A percentile compares a stretch with the other conserved stretches of the same genome.
Conservation (phyloP, 1,140 invertebrate species). For the Achroia grisella region DNA sequence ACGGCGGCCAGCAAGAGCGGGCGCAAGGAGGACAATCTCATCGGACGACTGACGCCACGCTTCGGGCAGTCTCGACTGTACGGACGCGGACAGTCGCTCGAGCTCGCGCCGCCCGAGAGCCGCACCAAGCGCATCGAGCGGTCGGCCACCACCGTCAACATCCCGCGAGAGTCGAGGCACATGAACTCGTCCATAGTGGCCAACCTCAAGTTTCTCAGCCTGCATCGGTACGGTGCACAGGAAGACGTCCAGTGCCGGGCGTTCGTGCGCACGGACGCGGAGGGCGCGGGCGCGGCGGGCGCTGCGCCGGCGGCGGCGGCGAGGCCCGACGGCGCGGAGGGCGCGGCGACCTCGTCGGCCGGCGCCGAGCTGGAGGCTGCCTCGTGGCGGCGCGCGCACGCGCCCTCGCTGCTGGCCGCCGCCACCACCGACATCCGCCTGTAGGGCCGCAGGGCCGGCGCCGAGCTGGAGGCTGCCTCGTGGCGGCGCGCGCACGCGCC, state of each 20-base stretch:
- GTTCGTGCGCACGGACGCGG: constrained; percentile 22
- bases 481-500: not conserved
- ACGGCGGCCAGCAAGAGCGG: constrained; percentile 15
- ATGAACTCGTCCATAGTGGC: constrained; percentile 59
- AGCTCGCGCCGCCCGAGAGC: constrained; percentile 32
- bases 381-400: not conserved
- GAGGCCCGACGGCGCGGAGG: constrained; percentile 15
- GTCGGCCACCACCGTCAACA: constrained; percentile 56
- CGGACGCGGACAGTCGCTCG: constrained; percentile 53
- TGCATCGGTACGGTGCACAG: constrained; percentile 56
- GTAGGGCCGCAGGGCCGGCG: constrained; percentile 14
- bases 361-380: constrained; percentile 6
- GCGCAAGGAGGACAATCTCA: constrained; percentile 60
- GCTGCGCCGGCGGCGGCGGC: constrained; percentile 9
- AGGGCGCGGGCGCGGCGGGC: constrained; percentile 8
- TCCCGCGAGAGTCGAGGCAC: constrained; percentile 34
- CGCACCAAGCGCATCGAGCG: constrained; percentile 49
- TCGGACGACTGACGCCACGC: constrained; percentile 56
- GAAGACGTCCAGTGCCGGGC: constrained; percentile 45
- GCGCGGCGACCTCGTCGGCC: constrained; percentile 1
- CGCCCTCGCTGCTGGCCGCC: constrained; percentile 28
- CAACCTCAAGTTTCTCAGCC: constrained; percentile 52
- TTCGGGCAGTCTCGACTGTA: constrained; percentile 59
- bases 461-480: constrained; percentile 9
- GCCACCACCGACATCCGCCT: constrained; percentile 51